Evolutionary conservation across 2,888 invertebrate genomes (phyloP).

Genomic region (Conops quadrifasciatus): DNA sequence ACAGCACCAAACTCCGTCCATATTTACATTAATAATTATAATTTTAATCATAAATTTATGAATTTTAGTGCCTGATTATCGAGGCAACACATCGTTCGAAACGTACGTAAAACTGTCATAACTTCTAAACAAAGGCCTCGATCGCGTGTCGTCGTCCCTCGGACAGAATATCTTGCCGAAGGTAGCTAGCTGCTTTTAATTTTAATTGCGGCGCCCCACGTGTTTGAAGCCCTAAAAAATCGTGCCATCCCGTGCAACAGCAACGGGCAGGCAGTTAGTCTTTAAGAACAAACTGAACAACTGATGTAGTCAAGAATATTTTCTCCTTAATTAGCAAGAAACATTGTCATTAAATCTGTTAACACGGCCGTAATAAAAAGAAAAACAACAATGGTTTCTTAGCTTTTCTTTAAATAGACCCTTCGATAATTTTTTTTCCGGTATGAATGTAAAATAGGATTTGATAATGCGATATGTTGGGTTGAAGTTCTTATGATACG

Average conservation of each 20-base stretch:
- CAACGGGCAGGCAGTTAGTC: not conserved
- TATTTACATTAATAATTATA: not conserved
- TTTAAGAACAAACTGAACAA: not conserved
- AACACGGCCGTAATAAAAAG: slow-evolving; percentile 16
- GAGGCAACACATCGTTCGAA: slow-evolving; percentile 14
- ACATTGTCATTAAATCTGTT: slow-evolving; percentile 55
- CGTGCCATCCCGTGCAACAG: not conserved
- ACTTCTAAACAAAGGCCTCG: not conserved
- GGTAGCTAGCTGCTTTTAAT: not conserved
- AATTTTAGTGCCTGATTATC: slow-evolving; percentile 22
- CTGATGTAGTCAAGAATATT: slow-evolving; percentile 45
- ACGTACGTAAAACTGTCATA: slow-evolving; percentile 28
- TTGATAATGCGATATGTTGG: too few species aligned
- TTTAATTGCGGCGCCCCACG: slow-evolving; percentile 7
- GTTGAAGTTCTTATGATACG: too few species aligned
- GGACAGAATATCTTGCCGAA: not conserved
- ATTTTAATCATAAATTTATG: slow-evolving; percentile 25
- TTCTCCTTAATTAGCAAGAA: slow-evolving; percentile 56
- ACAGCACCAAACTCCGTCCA: not conserved
- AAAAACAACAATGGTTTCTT: not conserved
- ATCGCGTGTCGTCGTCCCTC: not conserved
- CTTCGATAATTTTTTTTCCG: not conserved
- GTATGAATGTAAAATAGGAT: not conserved
- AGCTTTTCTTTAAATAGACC: too few species aligned
- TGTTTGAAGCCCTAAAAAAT: not conserved